Percentiles rank a stretch among this genome's conserved stretches.
phyloP scores from a whole-genome alignment of 2,888 invertebrate genomes.

The Diplazon laetatorius region DNA sequence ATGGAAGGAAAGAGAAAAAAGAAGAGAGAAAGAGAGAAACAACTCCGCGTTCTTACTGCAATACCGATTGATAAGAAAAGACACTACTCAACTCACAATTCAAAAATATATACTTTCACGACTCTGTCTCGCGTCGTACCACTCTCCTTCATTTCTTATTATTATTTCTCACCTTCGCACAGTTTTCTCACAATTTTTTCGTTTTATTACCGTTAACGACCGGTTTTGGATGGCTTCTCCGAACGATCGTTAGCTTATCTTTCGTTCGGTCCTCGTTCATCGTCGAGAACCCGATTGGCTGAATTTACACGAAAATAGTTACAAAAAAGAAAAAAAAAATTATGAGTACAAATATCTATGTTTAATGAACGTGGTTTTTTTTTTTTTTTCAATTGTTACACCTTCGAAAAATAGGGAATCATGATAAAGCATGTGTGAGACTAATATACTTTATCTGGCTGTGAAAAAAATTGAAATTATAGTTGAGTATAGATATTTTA shows the following conservation, averaged over 20 bases:
- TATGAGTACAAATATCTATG: too few relatives aligned
- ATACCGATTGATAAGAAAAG: constrained; percentile 28
- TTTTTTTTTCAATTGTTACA: too few relatives aligned
- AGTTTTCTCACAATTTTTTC: neutral
- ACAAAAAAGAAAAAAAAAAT: too few relatives aligned
- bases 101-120: constrained; percentile 1
- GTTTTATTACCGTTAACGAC: neutral
- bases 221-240: neutral
- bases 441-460: too few relatives aligned
- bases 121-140: neutral
- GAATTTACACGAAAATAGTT: too few relatives aligned
- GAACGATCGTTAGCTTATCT: neutral
- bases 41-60: constrained; percentile 28
- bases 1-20: neutral
- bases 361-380: too few relatives aligned
- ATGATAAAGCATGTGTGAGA: too few relatives aligned
- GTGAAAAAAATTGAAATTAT: too few relatives aligned
- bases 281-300: constrained; percentile 9
- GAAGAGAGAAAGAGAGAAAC: neutral
- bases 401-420: too few relatives aligned
- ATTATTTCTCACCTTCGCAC: neutral
- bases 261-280: neutral
- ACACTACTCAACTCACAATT: constrained; percentile 17
- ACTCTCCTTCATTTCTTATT: neutral
- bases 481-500: too few relatives aligned